Base-by-base conservation (phyloP, 2,888 invertebrate species). In the Petrolisthes manimaculis region DNA sequence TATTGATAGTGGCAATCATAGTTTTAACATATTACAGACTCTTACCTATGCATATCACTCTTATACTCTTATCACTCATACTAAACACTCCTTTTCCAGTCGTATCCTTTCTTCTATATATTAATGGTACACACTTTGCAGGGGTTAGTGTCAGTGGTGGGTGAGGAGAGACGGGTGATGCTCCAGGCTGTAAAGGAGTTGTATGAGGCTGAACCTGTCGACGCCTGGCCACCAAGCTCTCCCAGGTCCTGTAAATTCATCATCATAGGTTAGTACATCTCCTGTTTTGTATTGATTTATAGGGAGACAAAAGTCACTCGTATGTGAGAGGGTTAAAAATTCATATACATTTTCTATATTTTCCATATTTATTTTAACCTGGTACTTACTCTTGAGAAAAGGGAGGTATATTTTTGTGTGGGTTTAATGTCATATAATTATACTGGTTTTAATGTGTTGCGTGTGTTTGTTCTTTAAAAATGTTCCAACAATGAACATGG, bases 181-280 rank as follows among this genome's bases (percentile, higher is more conserved):
- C 78, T 91, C 37, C 91, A 91, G 84, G 89, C 89, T 18, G 91
- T 91, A 12, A 87, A 90, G 71, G 90, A 90, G 75, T 80, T 91
- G 54, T 91, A 90, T 85, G 91, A 91, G 79, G 83, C 89, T 0
- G 90, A 90, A 55, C 86, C 75, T 8, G 53, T 83, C 61, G 86
- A 84, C 9, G n/a, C 75, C 0, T 90, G 91, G 91, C 80, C 74
- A 12, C 67, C 83, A 56, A 56, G 85, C 56, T 24, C n/a, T 0
- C 55, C 80, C 4, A 74, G 90, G 24, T 75, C 84, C 24, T 88
- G 89, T 77, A 84, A 89, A 54, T 74, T 91, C 79, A 89, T 91
- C 55, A 81, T 89, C 5, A 91, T 91, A 51, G 91, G 91, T 91
- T 18, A 86, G 89, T 86, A n/a, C 18, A 21, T 12, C 8, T 12